Base-by-base conservation (phyloP, 2,797 vertebrate species). In the Lophius americanus region DNA sequence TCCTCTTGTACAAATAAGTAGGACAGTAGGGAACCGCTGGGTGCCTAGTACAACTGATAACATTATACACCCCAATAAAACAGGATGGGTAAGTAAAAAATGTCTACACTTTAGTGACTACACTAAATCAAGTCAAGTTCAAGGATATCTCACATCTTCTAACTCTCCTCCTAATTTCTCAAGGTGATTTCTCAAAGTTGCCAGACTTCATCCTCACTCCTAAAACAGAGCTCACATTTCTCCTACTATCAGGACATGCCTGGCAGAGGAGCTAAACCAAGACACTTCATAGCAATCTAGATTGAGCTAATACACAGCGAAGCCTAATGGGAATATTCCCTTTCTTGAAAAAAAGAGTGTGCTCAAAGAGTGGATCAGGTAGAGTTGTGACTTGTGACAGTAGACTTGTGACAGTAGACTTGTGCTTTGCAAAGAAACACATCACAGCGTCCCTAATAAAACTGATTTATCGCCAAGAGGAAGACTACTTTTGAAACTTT, bases 151-250 rank as follows among this genome's bases (percentile, higher is more conserved):
- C 54, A 46, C 58, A 56, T 63, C 38, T 55, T 60, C 43, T 51
- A 65, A 58, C 54, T 35, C 66, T 68, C 37, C 13, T 49, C 1
- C 0, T 5, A 76, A 47, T 68, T 43, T 36, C 51, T 14, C 38
- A 47, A 49, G 61, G 56, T 70, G 6, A 73, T 84, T 66, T 70
- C 41, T 85, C 73, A 82, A 69, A 51, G 52, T 33, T 44, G 65
- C 51, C 38, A 79, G 67, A 60, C 75, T 51, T 71, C 32, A 79
- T 77, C 73, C 64, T 76, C 56, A 68, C 63, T 70, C 51, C 63
- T 68, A 52, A 64, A 75, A 64, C 54, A 59, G 33, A 70, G 41
- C 52, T 71, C 80, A 83, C 87, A 66, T 68, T 73, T 89, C 76
- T 78, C 44, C 57, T 46, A 54, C 55, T 81, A 84, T 79, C 73